Base-by-base conservation (phyloP, 1,140 invertebrate species). In the Tenebrio molitor region DNA sequence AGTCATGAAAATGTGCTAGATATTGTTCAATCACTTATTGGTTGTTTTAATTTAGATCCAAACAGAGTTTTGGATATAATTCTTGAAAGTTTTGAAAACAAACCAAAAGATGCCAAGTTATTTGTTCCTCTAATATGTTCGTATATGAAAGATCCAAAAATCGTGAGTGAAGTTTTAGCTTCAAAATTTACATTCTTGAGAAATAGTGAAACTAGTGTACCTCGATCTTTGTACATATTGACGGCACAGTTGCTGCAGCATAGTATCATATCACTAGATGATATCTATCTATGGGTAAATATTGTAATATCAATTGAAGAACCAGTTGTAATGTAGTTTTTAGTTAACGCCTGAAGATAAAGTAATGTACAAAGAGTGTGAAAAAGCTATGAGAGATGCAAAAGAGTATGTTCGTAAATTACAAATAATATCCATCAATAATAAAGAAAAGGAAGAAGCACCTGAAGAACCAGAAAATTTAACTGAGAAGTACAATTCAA, bases 31-130 rank as follows among this genome's bases (percentile, higher is more conserved):
- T 95, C 94, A n/a, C 86, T 98, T 15, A 97, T 83, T 97, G 97
- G 98, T 80, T 98, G 96, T 84, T 99, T 99, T 81, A 98, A 99
- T 87, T 88, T 99, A 78, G 98, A 99, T 86, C 98, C 98, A 14
- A 99, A 99, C 83, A 88, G 98, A 80, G 97, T 99, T 0, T 85
- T 99, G 70, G 98, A 99, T 82, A 92, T 99, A 65, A 93, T 99
- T 72, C 86, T 99, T 68, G 97, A 99, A 85, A 94, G 95, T 8
- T 99, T 99, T 88, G 97, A 99, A 84, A 93, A 92, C 75, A 90
- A 93, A 69, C 91, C 93, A 5, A 87, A 92, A 74, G 89, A 91
- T 82, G 85, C 88, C 44, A 81, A 88, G 41, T 86, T 96, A 75
- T 98, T 96, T 83, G 92, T 97, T 82, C 90, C 92, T 6, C 84